Base-by-base conservation (phyloP, 1,140 invertebrate genomes). In the Manduca sexta region DNA sequence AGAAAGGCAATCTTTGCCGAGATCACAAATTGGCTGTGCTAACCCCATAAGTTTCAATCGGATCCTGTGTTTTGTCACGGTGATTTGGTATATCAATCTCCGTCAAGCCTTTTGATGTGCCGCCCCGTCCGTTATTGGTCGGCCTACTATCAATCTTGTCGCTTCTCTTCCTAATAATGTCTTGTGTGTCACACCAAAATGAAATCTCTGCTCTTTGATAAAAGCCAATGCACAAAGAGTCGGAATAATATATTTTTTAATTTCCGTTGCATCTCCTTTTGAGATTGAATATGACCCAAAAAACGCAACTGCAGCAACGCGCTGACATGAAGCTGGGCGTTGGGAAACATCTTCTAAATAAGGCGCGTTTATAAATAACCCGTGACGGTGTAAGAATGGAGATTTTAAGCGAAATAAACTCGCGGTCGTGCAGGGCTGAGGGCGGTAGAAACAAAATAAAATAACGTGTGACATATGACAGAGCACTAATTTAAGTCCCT, bases 291-390 rank as follows among this genome's bases (percentile, higher is more conserved):
- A 21, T 35, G 43, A 45, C 43, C 43, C 18, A 35, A 45, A n/a
- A n/a, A 45, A 45, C 12, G 43, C 18, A 18, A 17, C 10, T 10
- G 31, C 31, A 34, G 31, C 6, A 39, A 26, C 44, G 47, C 18
- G 14, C n/a, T 34, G 35, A 39, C 33, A 51, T 47, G 50, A 52
- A 55, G 49, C 34, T 16, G 50, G 39, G 49, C 49, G 39, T 48
- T 49, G 67, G 60, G 62, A 53, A 59, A 55, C 53, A 29, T 52
- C 55, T 34, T 73, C 73, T 73, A 73, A 69, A 76, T 74, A 75
- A 75, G 73, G 69, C 53, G 44, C 38, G 54, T 64, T 74, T 77
- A 84, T 81, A 81, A 82, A 84, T 84, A 84, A 60, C 46, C 57
- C 62, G 44, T 71, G 67, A 77, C 73, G 65, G 48, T 53, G 51